phyloP scores from a whole-genome alignment of 1,140 invertebrate species.

The Drosophila nannoptera region DNA sequence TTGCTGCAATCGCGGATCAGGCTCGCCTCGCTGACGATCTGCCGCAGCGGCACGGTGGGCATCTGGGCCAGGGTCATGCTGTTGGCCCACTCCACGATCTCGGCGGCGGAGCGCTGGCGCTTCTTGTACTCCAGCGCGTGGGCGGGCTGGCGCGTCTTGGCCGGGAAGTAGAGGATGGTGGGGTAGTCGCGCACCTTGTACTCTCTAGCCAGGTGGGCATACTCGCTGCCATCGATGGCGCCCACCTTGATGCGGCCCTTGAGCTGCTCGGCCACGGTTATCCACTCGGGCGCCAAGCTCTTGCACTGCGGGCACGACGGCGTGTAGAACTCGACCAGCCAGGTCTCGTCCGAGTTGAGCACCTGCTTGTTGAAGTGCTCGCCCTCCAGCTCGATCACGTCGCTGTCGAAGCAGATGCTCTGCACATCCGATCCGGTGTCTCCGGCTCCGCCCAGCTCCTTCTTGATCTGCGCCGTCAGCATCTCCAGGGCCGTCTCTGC shows the following conservation, averaged over 20 bases:
- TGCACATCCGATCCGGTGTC: conserved; percentile 2
- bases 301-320: conserved; percentile 99
- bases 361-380: conserved; percentile 95
- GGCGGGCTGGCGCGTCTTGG: conserved; percentile 87
- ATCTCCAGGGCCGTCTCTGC: conserved; percentile 87
- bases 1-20: conserved; percentile 89
- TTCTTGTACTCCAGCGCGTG: conserved; percentile 89
- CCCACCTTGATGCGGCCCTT: conserved; percentile 98
- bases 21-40: conserved; percentile 83
- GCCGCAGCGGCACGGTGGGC: not conserved
- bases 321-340: conserved; percentile 98
- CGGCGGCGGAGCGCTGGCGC: conserved; percentile 90
- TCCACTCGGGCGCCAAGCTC: conserved; percentile 97
- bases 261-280: conserved; percentile 93
- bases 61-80: conserved; percentile 81
- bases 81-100: conserved; percentile 95
- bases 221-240: conserved; percentile 96
- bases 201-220: conserved; percentile 86
- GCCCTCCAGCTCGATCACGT: conserved; percentile 96
- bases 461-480: conserved; percentile 66
- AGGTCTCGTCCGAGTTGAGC: conserved; percentile 93
- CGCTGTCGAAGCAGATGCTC: conserved; percentile 79
- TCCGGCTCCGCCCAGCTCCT: conserved; percentile 49
- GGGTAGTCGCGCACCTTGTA: conserved; percentile 95
- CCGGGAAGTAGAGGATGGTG: conserved; percentile 96